These are phyloP conservation scores for Daptonema setosum DNA, from an alignment of 2,888 invertebrate genomes.

Conservation along the genomic window DNA sequence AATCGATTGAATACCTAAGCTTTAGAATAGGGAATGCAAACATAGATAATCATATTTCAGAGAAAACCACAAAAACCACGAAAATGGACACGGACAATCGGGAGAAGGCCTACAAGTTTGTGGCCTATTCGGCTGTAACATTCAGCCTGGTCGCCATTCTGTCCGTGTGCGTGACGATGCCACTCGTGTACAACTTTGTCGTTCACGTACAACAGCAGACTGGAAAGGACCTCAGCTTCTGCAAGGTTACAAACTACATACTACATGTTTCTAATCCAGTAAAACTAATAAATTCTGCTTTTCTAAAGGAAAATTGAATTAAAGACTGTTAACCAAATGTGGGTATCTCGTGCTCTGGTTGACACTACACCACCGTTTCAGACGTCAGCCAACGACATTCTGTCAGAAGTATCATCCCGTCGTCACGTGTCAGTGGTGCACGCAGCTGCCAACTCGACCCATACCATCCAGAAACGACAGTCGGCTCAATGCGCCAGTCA, in stretches of 20 bases:
- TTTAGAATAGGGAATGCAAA: too few relatives aligned
- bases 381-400: background rate
- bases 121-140: constrained; percentile 24
- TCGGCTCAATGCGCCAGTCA: background rate
- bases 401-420: background rate
- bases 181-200: constrained; percentile 26
- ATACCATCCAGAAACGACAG: constrained; percentile 1
- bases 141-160: constrained; percentile 24
- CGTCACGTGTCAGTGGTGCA: background rate
- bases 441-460: background rate
- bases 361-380: too few relatives aligned
- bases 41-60: too few relatives aligned
- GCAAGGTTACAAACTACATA: too few relatives aligned
- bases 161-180: constrained; percentile 25
- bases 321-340: too few relatives aligned
- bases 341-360: too few relatives aligned
- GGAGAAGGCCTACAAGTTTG: constrained; percentile 25
- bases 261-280: too few relatives aligned
- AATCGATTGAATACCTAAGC: too few relatives aligned
- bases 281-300: too few relatives aligned
- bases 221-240: constrained; percentile 21
- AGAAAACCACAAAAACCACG: too few relatives aligned
- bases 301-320: too few relatives aligned
- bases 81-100: constrained; percentile 12
- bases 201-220: constrained; percentile 25